A percentile compares a stretch with the other conserved stretches of the same genome.
phyloP scores from a whole-genome alignment of 1,140 invertebrate genomes.

The Apis mellifera region Amel_HAv3.1 CM009932.2:9537501-9538000 shows the following conservation, averaged over 20 bases:
- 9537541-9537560: slow-evolving; percentile 37
- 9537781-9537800: neutral
- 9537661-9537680: neutral
- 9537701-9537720: neutral
- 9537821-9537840: too few relatives aligned
- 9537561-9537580: slow-evolving; percentile 36
- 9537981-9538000: too few relatives aligned
- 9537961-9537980: too few relatives aligned
- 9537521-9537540: slow-evolving; percentile 42
- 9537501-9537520: slow-evolving; percentile 44
- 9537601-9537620: slow-evolving; percentile 24
- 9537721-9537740: too few relatives aligned
- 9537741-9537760: neutral
- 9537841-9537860: too few relatives aligned
- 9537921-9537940: too few relatives aligned
- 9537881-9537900: too few relatives aligned
- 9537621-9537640: slow-evolving; percentile 12
- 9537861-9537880: too few relatives aligned
- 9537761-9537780: neutral
- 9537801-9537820: too few relatives aligned
- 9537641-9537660: neutral
- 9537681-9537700: neutral
- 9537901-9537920: too few relatives aligned
- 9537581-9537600: slow-evolving; percentile 40
- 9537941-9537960: too few relatives aligned